Base-by-base conservation (phyloP, 2,113 vertebrate genomes). In the Archilochus colubris region DNA sequence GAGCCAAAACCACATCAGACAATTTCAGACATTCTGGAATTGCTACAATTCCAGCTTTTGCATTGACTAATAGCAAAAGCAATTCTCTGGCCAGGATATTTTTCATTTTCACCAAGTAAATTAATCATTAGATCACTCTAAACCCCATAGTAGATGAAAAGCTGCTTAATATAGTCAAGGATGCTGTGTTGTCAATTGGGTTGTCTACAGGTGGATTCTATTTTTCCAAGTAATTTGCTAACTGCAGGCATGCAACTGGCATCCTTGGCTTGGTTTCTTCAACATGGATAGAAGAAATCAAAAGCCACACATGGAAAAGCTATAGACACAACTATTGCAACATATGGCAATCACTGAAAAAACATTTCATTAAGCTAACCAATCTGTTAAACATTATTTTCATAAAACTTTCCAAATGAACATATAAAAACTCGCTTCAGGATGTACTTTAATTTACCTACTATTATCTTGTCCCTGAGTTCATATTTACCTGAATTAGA, bases 401-500 rank as follows among this genome's bases (percentile, higher is more conserved):
- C 80, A 44, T 33, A 50, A 90, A 94, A 76, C 6, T 73, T 64
- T 55, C 86, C 21, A 51, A 36, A 67, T 5, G 48, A n/a, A 67
- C 78, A 82, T 11, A 31, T 44, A 36, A 85, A 81, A 92, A 77
- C 12, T 30, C 46, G 15, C 30, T 89, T 31, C 18, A 58, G 11
- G 9, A 28, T 40, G 13, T 24, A 54, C 44, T 90, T 72, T 59
- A 53, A 91, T 82, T 82, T 11, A 85, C 53, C 40, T 64, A 19
- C 38, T 91, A 10, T 64, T 30, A 51, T 92, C 61, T 63, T 59
- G 73, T 70, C 40, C 25, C 46, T 33, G 31, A 23, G 69, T 38
- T 95, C 76, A 48, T 85, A 95, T 94, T 97, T 98, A 99, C 99
- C 99, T 99, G 99, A 95, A 99, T 99, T 96, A 99, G 98, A 93